Evolutionary conservation across 2,888 invertebrate species (phyloP).

Genomic region (Spodoptera picta): DNA sequence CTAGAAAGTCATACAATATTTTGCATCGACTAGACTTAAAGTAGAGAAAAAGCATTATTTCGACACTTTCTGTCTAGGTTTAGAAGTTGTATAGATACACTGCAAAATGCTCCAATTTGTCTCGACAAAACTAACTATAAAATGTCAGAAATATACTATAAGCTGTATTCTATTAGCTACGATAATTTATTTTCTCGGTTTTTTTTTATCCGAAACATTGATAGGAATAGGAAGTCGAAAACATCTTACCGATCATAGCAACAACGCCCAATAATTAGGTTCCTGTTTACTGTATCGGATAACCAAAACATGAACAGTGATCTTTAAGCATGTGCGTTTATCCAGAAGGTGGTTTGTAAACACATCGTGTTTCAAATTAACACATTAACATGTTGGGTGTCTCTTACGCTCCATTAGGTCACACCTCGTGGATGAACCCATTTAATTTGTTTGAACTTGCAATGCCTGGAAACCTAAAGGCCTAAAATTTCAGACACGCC

Average conservation of each 20-base stretch:
- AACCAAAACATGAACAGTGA: slow-evolving; percentile 49
- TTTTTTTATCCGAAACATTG: slow-evolving; percentile 20
- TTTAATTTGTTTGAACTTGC: slow-evolving; percentile 7
- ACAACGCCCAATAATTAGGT: slow-evolving; percentile 38
- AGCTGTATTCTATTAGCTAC: too few relatives aligned
- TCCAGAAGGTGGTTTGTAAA: slow-evolving; percentile 49
- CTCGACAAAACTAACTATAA: too few relatives aligned
- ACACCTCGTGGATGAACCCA: slow-evolving; percentile 8
- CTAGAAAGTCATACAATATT: neutral
- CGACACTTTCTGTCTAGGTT: too few relatives aligned
- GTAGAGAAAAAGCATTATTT: too few relatives aligned
- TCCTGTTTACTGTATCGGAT: slow-evolving; percentile 56
- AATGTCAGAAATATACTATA: too few relatives aligned
- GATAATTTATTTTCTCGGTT: slow-evolving; percentile 15
- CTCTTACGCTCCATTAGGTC: slow-evolving; percentile 26
- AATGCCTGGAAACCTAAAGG: neutral
- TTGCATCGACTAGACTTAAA: too few relatives aligned
- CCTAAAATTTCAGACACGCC: slow-evolving; percentile 4
- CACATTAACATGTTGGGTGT: slow-evolving; percentile 35
- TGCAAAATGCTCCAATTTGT: too few relatives aligned
- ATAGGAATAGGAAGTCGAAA: slow-evolving; percentile 37
- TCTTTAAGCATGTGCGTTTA: slow-evolving; percentile 43
- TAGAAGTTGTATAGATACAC: too few relatives aligned
- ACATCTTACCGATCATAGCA: slow-evolving; percentile 23
- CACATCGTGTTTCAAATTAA: slow-evolving; percentile 46